phyloP scores from a whole-genome alignment of 2,113 vertebrate genomes.

The Embiotoca jacksoni region DNA sequence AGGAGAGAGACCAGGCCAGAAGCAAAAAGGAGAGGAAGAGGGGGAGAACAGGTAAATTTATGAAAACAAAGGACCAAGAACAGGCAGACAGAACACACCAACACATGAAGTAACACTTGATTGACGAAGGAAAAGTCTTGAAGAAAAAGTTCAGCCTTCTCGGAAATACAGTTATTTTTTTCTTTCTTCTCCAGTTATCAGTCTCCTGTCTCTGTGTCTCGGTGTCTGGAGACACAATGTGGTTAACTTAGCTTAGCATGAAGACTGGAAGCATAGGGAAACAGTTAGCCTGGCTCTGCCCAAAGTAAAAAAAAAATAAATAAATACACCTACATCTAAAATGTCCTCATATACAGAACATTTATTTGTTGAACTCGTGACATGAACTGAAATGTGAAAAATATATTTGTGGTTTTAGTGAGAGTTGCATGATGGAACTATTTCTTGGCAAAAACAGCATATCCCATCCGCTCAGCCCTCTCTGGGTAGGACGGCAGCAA shows the following conservation, averaged over 20 bases:
- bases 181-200: not conserved
- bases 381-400: no score
- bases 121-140: not conserved
- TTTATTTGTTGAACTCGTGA: no score
- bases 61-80: conserved; percentile 84
- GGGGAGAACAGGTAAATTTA: conserved; percentile 88
- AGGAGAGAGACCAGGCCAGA: conserved; percentile 86
- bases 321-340: no score
- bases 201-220: not conserved
- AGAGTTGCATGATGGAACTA: no score
- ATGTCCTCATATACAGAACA: no score
- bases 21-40: conserved; percentile 85
- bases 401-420: no score
- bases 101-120: conserved; percentile 30
- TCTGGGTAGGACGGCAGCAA: no score
- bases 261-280: not conserved
- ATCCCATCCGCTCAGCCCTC: no score
- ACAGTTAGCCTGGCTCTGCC: not conserved
- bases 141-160: conserved; percentile 23
- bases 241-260: conserved; percentile 4
- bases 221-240: not conserved
- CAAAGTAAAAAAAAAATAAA: not conserved
- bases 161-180: not conserved
- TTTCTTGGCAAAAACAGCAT: no score
- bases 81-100: conserved; percentile 66